These are phyloP conservation scores for Spodoptera frugiperda DNA, from an alignment of 1,140 invertebrate genomes.

Conservation along the genomic window DNA sequence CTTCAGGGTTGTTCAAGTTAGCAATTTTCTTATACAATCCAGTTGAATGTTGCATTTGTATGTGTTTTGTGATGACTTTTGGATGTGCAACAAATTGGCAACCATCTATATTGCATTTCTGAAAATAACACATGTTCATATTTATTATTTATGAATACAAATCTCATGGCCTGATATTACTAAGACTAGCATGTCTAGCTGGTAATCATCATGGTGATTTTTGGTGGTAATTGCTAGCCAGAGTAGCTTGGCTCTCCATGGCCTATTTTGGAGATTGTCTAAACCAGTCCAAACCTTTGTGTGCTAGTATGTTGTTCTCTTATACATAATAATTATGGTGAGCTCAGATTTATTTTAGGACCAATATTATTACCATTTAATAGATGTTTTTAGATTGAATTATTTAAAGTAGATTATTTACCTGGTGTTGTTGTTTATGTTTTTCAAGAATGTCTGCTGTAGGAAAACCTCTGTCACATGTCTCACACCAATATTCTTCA, in stretches of 20 bases:
- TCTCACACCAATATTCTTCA: constrained; percentile 88
- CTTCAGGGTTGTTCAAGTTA: constrained; percentile 91
- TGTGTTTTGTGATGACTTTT: constrained; percentile 92
- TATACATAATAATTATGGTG: too few species aligned
- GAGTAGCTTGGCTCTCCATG: too few species aligned
- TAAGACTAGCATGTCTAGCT: not conserved
- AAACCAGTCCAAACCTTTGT: too few species aligned
- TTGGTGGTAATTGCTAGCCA: too few species aligned
- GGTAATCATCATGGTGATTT: too few species aligned
- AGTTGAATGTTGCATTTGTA: constrained; percentile 92
- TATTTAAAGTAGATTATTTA: constrained; percentile 43
- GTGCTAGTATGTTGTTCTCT: too few species aligned
- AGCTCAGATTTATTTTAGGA: too few species aligned
- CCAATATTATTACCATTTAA: too few species aligned
- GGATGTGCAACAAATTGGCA: constrained; percentile 93
- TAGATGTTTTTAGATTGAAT: too few species aligned
- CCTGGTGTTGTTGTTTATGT: constrained; percentile 90
- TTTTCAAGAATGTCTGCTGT: constrained; percentile 86
- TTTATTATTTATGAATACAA: not conserved
- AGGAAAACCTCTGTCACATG: constrained; percentile 91
- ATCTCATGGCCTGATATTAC: too few species aligned
- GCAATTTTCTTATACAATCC: constrained; percentile 92
- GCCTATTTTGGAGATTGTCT: too few species aligned
- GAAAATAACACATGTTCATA: constrained; percentile 54
- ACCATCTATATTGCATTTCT: constrained; percentile 91